A percentile compares a stretch with the other conserved stretches of the same genome.
phyloP scores from a whole-genome alignment of 2,888 invertebrate genomes.

The Pteria penguin region DNA sequence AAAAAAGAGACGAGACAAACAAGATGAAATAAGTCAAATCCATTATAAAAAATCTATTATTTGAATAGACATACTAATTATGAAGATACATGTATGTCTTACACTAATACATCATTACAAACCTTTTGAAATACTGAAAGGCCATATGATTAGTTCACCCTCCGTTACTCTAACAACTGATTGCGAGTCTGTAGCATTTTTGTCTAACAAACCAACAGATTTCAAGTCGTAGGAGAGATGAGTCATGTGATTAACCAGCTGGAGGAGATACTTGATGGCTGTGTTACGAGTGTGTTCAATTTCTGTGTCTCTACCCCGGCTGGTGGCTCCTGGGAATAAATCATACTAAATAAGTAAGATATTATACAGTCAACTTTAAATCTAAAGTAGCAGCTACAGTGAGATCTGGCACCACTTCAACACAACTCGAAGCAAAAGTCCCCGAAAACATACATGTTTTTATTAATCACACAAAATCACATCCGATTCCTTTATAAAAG shows the following conservation, averaged over 20 bases:
- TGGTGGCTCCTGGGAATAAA: slow-evolving; percentile 63
- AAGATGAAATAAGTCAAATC: not conserved
- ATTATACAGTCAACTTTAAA: too few species aligned
- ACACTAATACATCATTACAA: too few species aligned
- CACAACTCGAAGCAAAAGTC: too few species aligned
- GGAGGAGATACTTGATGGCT: slow-evolving; percentile 65
- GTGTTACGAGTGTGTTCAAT: slow-evolving; percentile 47
- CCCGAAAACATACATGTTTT: too few species aligned
- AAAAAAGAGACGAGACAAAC: not conserved
- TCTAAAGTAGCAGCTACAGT: too few species aligned
- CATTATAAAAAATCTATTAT: not conserved
- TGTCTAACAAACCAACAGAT: slow-evolving; percentile 55
- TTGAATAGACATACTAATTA: too few species aligned
- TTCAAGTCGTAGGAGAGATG: slow-evolving; percentile 53
- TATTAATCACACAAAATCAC: too few species aligned
- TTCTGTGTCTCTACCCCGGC: slow-evolving; percentile 51
- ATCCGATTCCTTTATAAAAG: too few species aligned
- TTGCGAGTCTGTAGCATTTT: slow-evolving; percentile 33
- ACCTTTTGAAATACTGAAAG: slow-evolving; percentile 86
- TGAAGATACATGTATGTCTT: too few species aligned
- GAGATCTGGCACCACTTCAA: too few species aligned
- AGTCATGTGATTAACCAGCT: slow-evolving; percentile 65
- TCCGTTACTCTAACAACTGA: slow-evolving; percentile 74
- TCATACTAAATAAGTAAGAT: too few species aligned
- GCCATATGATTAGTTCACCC: slow-evolving; percentile 86